Evolutionary conservation across 2,113 vertebrate species (phyloP), one percentile per base, ranked within the genome.

Genomic region (Strix aluco): DNA sequence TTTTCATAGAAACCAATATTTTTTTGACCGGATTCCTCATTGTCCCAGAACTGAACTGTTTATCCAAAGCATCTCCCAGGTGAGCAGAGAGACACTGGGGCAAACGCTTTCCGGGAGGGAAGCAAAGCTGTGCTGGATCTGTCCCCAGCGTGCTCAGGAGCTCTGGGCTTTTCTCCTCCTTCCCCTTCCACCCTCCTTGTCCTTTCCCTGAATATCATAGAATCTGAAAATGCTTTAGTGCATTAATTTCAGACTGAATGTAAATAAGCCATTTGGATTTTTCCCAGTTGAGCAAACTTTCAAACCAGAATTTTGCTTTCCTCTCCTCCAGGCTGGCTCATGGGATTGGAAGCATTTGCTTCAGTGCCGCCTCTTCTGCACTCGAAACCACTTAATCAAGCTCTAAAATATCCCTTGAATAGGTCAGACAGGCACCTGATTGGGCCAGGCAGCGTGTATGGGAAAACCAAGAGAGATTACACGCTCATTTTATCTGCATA

Each of bases 191-290:
- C 9, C 77, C 20, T 51, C 15, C 57, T 58, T 65, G 42, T 21
- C 86, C 73, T 69, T 57, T 88, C 90, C 85, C 70, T 62, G 49
- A 42, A 40, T 17, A 13, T 70, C 92, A 34, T 1, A 40, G 38
- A n/a, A 51, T 32, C n/a, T 3, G 32, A 63, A 69, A 29, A 15
- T 18, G 38, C 58, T 49, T 36, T 3, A 17, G 49, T 58, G 86
- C 30, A 26, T 82, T 54, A 10, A 87, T 89, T 92, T 87, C 90
- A 96, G 94, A 80, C 89, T 72, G 46, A 95, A 80, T 81, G 79
- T 80, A 57, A 95, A 90, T 59, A 58, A 90, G 34, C 40, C 1
- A 0, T 51, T 87, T 88, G 73, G 88, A 75, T 80, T 96, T 91
- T 63, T 70, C 85, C 91, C 87, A 69, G 65, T 42, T 15, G 29